Conservation (phyloP, 2,888 invertebrate genomes). For the Abscondita cerata region DNA sequence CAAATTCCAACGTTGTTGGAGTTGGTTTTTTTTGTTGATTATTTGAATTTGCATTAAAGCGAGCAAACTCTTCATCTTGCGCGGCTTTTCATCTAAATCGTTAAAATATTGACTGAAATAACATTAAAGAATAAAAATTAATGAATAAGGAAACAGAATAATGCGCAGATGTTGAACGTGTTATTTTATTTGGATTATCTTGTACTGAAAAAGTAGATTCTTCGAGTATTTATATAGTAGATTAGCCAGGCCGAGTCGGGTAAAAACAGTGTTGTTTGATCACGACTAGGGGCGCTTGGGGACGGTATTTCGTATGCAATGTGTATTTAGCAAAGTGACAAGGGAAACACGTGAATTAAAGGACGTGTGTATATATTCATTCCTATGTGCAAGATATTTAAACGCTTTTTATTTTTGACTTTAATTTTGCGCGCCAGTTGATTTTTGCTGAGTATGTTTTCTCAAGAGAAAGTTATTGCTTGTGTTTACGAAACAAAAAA, state of each 20-base stretch:
- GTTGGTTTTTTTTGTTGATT: too few relatives aligned
- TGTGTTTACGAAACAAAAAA: too few relatives aligned
- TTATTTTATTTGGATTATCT: conserved; percentile 52
- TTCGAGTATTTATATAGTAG: conserved; percentile 58
- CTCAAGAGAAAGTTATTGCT: too few relatives aligned
- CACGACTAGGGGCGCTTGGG: conserved; percentile 42
- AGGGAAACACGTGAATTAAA: conserved; percentile 47
- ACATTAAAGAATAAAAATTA: conserved; percentile 35
- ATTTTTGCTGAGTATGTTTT: too few relatives aligned
- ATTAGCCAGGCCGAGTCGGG: conserved; percentile 53
- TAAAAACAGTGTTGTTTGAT: conserved; percentile 55
- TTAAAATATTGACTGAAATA: conserved; percentile 36
- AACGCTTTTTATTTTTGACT: conserved; percentile 28
- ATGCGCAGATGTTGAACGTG: conserved; percentile 47
- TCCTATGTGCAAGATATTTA: conserved; percentile 34
- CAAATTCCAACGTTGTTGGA: too few relatives aligned
- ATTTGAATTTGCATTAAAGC: neutral
- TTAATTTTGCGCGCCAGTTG: too few relatives aligned
- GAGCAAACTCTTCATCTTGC: neutral
- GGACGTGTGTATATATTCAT: conserved; percentile 40
- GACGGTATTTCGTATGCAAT: conserved; percentile 51
- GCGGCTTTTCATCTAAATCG: conserved; percentile 25
- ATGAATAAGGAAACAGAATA: conserved; percentile 49
- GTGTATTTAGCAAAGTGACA: conserved; percentile 52
- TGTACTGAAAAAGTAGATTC: conserved; percentile 48